phyloP scores from a whole-genome alignment of 2,888 invertebrate genomes.

The Tinea semifulvella region DNA sequence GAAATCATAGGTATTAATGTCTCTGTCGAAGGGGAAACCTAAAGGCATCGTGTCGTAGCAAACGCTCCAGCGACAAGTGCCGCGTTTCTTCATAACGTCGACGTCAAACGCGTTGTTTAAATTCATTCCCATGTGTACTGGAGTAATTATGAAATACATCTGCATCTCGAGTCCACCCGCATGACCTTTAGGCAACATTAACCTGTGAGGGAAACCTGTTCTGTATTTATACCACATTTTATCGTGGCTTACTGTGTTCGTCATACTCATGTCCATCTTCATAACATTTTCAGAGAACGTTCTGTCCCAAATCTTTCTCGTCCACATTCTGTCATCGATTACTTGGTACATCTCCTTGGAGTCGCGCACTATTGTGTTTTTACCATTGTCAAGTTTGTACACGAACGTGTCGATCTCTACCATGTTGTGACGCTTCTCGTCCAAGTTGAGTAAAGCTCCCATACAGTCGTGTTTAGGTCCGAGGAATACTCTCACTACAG shows the following conservation, averaged over 20 bases:
- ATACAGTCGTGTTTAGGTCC: constrained; percentile 76
- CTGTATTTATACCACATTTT: constrained; percentile 61
- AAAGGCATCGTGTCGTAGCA: constrained; percentile 71
- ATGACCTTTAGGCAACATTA: constrained; percentile 76
- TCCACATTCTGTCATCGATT: constrained; percentile 66
- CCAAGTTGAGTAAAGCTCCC: constrained; percentile 61
- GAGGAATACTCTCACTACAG: constrained; percentile 72
- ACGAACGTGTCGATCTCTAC: constrained; percentile 63
- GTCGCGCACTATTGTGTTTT: constrained; percentile 74
- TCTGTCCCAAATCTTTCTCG: constrained; percentile 33
- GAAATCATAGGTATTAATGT: constrained; percentile 66
- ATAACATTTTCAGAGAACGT: constrained; percentile 15
- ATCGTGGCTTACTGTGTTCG: constrained; percentile 53
- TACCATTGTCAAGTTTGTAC: constrained; percentile 70
- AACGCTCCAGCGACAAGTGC: constrained; percentile 60
- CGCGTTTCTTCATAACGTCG: constrained; percentile 55
- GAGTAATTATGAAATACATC: constrained; percentile 70
- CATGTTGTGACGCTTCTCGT: constrained; percentile 53
- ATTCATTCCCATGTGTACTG: constrained; percentile 55
- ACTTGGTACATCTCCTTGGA: constrained; percentile 73
- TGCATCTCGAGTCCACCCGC: constrained; percentile 70
- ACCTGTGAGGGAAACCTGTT: constrained; percentile 72
- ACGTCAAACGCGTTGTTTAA: constrained; percentile 53
- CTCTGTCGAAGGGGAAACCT: constrained; percentile 81
- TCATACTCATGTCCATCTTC: constrained; percentile 26